Percentiles rank a stretch among this genome's conserved stretches.
Conservation (phyloP, 2,888 invertebrate species). For the Machimus rusticus region DNA sequence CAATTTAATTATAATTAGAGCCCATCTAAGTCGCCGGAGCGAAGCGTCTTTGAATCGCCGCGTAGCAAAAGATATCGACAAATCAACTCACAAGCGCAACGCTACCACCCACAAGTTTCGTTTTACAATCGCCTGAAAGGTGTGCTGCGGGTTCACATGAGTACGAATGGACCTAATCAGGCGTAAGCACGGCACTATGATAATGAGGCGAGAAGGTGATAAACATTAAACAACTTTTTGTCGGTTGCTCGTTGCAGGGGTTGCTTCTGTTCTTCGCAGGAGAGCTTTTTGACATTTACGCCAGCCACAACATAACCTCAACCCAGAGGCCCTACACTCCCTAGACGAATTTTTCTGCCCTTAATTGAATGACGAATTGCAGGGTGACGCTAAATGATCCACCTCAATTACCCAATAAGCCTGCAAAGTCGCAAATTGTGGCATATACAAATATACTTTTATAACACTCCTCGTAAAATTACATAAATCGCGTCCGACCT, state of each 20-base stretch:
- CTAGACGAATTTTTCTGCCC: not conserved
- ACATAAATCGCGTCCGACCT: constrained; percentile 30
- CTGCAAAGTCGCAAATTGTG: not conserved
- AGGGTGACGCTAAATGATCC: not conserved
- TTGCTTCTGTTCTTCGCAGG: constrained; percentile 38
- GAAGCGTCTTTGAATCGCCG: not conserved
- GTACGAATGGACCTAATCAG: constrained; percentile 20
- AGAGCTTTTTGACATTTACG: constrained; percentile 27
- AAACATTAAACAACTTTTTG: constrained; percentile 25
- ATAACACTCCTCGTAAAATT: not conserved
- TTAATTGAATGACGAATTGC: not conserved
- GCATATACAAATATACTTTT: constrained; percentile 1
- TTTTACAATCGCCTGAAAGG: not conserved
- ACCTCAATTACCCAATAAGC: not conserved
- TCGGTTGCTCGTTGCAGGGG: constrained; percentile 25
- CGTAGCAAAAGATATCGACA: constrained; percentile 2
- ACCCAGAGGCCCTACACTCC: not conserved
- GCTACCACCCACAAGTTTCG: constrained; percentile 25
- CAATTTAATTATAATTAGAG: constrained; percentile 25
- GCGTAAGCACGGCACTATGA: not conserved
- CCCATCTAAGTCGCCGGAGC: not conserved
- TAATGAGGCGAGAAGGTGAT: not conserved
- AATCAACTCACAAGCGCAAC: constrained; percentile 30
- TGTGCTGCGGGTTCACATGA: constrained; percentile 18
- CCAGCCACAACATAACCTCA: constrained; percentile 23